phyloP scores from a whole-genome alignment of 2,888 invertebrate species.

The Odontocolon sp. region DNA sequence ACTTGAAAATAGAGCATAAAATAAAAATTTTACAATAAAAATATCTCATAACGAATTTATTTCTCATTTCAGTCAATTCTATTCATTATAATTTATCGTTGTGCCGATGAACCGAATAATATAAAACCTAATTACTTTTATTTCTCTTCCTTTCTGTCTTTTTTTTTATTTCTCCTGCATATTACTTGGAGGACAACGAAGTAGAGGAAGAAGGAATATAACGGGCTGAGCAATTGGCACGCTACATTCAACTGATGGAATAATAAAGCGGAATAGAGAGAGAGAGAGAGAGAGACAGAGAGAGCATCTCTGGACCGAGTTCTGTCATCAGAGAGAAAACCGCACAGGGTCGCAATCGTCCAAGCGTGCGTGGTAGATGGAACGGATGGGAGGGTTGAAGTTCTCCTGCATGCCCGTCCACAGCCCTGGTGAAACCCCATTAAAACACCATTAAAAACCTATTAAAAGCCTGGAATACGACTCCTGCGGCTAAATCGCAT shows the following conservation, averaged over 20 bases:
- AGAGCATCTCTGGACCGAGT: not conserved
- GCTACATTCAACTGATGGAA: conserved; percentile 7
- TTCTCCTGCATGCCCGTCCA: not conserved
- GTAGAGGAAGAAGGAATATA: not conserved
- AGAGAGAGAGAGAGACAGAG: no score
- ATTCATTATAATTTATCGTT: no score
- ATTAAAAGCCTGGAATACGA: conserved; percentile 61
- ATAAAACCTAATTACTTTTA: no score
- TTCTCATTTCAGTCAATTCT: no score
- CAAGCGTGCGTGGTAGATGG: not conserved
- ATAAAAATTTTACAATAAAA: not conserved
- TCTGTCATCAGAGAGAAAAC: not conserved
- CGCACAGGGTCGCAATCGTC: not conserved
- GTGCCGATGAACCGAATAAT: no score
- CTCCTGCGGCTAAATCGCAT: conserved; percentile 42
- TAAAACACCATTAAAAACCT: conserved; percentile 68
- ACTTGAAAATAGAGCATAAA: not conserved
- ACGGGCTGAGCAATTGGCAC: not conserved
- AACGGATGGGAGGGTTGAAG: not conserved
- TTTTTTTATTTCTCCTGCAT: no score
- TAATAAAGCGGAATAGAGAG: conserved; percentile 24
- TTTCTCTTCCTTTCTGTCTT: no score
- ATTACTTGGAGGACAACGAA: no score
- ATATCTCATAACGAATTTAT: no score
- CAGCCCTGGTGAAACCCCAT: conserved; percentile 57